These are phyloP conservation scores for Anagyrus pseudococci DNA, from an alignment of 2,888 invertebrate genomes.

Conservation along the genomic window DNA sequence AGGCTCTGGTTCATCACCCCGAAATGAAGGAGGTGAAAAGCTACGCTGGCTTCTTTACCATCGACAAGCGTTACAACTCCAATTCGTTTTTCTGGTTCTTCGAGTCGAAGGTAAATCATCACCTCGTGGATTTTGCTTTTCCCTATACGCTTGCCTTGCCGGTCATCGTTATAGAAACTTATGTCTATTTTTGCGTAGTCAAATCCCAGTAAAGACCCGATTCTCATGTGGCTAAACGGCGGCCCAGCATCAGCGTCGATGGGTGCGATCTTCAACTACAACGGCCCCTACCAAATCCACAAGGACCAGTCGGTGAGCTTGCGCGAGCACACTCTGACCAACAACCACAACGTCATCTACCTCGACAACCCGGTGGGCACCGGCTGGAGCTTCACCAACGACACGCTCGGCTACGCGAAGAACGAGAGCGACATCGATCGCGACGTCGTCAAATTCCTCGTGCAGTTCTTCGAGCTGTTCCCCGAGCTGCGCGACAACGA, in stretches of 20 bases:
- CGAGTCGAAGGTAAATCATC: slow-evolving; percentile 67
- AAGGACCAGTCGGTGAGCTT: slow-evolving; percentile 60
- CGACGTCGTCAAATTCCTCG: slow-evolving; percentile 76
- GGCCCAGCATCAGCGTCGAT: slow-evolving; percentile 48
- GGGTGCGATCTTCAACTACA: slow-evolving; percentile 69
- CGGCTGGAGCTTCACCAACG: slow-evolving; percentile 87
- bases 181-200: not conserved
- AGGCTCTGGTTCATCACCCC: slow-evolving; percentile 64
- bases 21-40: slow-evolving; percentile 65
- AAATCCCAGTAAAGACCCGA: slow-evolving; percentile 1
- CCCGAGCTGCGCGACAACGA: slow-evolving; percentile 73
- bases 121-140: no score
- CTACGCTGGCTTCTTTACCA: slow-evolving; percentile 83
- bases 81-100: slow-evolving; percentile 94
- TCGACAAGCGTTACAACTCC: slow-evolving; percentile 76
- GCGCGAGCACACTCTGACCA: slow-evolving; percentile 69
- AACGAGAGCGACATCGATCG: slow-evolving; percentile 82
- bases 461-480: slow-evolving; percentile 85
- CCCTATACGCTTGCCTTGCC: no score
- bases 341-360: slow-evolving; percentile 74
- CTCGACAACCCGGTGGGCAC: slow-evolving; percentile 94
- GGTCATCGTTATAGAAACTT: not conserved
- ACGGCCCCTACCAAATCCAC: slow-evolving; percentile 68
- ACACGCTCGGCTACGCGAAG: slow-evolving; percentile 77
- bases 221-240: slow-evolving; percentile 76